Percentiles rank a stretch among this genome's conserved stretches.
Conservation (phyloP, 2,797 vertebrate genomes). For the Tapirus indicus region DNA sequence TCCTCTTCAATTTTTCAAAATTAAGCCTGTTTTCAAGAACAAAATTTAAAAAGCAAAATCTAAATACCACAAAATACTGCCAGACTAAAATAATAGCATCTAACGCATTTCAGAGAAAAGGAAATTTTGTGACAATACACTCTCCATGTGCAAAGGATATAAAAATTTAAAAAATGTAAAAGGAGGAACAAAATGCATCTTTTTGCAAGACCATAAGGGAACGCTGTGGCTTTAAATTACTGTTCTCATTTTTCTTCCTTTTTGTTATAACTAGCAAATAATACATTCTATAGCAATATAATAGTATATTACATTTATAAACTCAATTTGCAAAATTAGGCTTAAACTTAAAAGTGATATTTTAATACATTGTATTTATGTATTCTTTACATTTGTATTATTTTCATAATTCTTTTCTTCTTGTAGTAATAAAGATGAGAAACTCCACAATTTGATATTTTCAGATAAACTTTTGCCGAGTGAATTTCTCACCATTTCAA, state of each 20-base stretch:
- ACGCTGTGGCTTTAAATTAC: background rate
- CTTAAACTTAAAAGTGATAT: background rate
- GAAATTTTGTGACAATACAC: background rate
- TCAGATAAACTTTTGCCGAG: background rate
- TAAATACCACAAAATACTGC: conserved; percentile 41
- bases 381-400: background rate
- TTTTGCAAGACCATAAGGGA: background rate
- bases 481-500: background rate
- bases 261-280: conserved; percentile 1
- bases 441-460: background rate
- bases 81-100: conserved; percentile 23
- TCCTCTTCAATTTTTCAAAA: conserved; percentile 28
- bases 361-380: background rate
- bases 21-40: conserved; percentile 31
- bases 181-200: background rate
- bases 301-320: background rate
- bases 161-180: background rate
- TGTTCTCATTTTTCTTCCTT: background rate
- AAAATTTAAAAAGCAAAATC: background rate
- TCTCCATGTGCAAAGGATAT: background rate
- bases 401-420: background rate
- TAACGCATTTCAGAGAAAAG: background rate
- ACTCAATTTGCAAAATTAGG: background rate
- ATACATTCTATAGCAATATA: background rate
- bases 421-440: background rate